Base-by-base conservation (phyloP, 30 jellyfish, hydroid and myxozoan genomes). In the Chrysaora quinquecirrha region DNA sequence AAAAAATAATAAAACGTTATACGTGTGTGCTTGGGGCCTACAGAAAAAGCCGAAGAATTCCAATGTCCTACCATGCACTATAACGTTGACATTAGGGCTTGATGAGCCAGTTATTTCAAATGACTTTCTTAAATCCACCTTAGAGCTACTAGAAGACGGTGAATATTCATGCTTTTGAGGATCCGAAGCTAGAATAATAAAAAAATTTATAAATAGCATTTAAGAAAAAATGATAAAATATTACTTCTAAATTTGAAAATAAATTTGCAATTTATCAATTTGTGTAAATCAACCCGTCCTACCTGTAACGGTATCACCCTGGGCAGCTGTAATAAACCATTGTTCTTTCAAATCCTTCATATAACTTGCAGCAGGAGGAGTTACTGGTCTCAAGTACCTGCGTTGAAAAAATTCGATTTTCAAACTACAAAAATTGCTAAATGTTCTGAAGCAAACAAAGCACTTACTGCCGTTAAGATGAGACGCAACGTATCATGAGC, bases 321-420 rank as follows among this genome's bases (percentile, higher is more conserved):
- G 32, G n/a, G 73, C 82, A 27, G 82, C 48, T 1, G 28, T 35
- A 20, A 70, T 27, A 70, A 4, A 70, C 82, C 73, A 70, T 35
- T 29, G 29, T 30, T 7, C 3, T 12, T 31, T 22, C 67, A 35
- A 4, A 23, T 31, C 82, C 32, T 46, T 70, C 82, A 70, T 70
- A 22, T 31, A 70, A 22, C 82, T 70, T 7, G 16, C 30, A 22
- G 67, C 75, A 70, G 82, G 82, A 4, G 74, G 31, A 9, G 24
- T 30, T 4, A 35, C 73, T 2, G 82, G 82, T 3, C 82, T 12
- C 6, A n/a, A 2, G 66, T 70, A 70, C 30, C 82, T 70, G 61
- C 2, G 11, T 2, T 7, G 19, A 21, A 64, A 64, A 24, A 64
- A 64, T n/a, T n/a, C n/a, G n/a, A n/a, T n/a, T n/a, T n/a, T n/a